Conservation (phyloP, 2,888 invertebrate species). For the Kryphioiulus occultus region DNA sequence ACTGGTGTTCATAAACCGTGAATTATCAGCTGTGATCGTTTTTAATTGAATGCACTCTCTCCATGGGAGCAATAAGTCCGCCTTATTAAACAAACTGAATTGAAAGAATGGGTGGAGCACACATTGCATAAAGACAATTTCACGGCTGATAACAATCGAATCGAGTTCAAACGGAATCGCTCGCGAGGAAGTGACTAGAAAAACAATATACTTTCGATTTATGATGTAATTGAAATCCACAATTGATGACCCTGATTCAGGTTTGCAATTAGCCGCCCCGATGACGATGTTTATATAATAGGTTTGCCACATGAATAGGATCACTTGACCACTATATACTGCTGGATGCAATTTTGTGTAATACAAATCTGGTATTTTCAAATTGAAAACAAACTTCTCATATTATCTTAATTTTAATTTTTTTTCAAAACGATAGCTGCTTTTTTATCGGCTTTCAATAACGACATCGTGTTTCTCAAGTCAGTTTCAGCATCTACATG, state of each 20-base stretch:
- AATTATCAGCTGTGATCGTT: neutral
- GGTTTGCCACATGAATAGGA: neutral
- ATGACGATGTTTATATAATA: neutral
- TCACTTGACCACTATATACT: neutral
- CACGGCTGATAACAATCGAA: conserved; percentile 9
- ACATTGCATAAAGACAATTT: neutral
- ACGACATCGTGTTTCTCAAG: too few species aligned
- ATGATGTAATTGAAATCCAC: neutral
- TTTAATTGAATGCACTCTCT: neutral
- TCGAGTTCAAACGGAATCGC: neutral
- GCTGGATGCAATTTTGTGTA: too few species aligned
- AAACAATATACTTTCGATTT: conserved; percentile 23
- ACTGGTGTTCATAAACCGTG: conserved; percentile 7
- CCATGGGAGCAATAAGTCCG: conserved; percentile 1
- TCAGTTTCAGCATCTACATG: too few species aligned
- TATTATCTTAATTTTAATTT: too few species aligned
- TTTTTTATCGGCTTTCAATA: too few species aligned
- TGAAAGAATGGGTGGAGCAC: conserved; percentile 1
- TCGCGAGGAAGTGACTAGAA: neutral
- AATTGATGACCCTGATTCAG: neutral
- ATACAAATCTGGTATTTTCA: too few species aligned
- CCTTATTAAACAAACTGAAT: neutral
- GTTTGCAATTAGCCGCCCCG: neutral
- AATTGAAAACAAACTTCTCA: too few species aligned
- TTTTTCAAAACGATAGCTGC: too few species aligned